Base-by-base conservation (phyloP, 2,113 vertebrate species). In the Pardalotus punctatus region DNA sequence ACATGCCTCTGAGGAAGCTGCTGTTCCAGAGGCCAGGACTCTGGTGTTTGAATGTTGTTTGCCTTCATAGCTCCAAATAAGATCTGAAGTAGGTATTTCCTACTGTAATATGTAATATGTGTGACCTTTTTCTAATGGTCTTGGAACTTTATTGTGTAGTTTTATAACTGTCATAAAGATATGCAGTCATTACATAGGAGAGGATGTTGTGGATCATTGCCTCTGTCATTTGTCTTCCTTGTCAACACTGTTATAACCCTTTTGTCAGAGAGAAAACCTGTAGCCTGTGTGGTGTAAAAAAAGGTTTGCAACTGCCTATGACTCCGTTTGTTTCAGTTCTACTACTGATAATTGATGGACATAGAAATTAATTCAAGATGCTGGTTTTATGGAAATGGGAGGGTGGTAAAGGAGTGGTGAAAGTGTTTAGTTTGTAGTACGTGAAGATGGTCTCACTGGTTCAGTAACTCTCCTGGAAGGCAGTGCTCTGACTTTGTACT, bases 171-270 rank as follows among this genome's bases (percentile, higher is more conserved):
- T 53, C 87, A 54, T 73, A 60, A 94, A 93, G 81, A 50, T 56
- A 12, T 5, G 25, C 3, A 2, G 1, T 72, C 25, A 31, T 48
- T 20, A 23, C 0, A 0, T 40, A 42, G 56, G 69, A 83, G 33
- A 58, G 45, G n/a, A 40, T 4, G 19, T 84, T n/a, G 24, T 15
- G 40, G 22, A 60, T 95, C 53, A 7, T 38, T 93, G 61, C 69
- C 24, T 87, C 38, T 64, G 56, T 78, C 36, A 71, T 91, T 87
- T 81, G 35, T 84, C 6, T 86, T 70, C 56, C 35, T 74, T 84
- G 43, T 71, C 35, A 84, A 21, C 5, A 2, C 36, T 67, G 20
- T 48, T 72, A 10, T 1, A 57, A 29, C 14, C 42, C 56, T 87
- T 87, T 85, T 56, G 12, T 58, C 73, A 47, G 76, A 64, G 66